A percentile compares a stretch with the other conserved stretches of the same genome.
Evolutionary conservation across 2,888 invertebrate species (phyloP).

Genomic region (Toxonevra muliebris): DNA sequence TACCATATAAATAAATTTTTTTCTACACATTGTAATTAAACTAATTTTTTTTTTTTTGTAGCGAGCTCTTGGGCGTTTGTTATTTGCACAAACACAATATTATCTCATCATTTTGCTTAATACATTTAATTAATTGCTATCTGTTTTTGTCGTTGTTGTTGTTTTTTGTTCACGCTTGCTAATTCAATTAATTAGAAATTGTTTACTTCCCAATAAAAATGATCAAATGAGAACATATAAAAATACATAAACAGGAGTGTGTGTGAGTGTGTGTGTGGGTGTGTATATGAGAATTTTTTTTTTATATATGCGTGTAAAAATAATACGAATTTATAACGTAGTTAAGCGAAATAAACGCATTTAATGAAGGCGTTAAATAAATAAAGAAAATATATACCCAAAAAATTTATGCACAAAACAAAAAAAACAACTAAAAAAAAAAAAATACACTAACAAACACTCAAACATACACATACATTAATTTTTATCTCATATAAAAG

Average conservation of each 20-base stretch:
- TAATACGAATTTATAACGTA: conserved; percentile 1
- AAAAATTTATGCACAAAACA: too few relatives aligned
- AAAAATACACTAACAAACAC: too few relatives aligned
- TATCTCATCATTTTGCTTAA: neutral
- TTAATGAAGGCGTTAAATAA: conserved; percentile 5
- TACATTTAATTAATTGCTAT: neutral
- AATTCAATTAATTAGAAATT: conserved; percentile 30
- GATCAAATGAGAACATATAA: conserved; percentile 12
- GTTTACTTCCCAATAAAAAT: conserved; percentile 26
- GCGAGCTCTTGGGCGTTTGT: too few relatives aligned
- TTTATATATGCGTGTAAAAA: neutral
- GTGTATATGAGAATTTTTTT: neutral
- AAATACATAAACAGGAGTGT: neutral
- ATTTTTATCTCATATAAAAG: too few relatives aligned
- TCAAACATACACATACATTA: too few relatives aligned
- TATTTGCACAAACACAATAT: too few relatives aligned
- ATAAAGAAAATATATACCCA: neutral
- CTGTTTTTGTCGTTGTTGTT: conserved; percentile 1
- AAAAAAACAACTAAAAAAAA: too few relatives aligned
- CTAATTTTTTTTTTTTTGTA: too few relatives aligned
- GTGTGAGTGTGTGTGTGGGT: conserved; percentile 14
- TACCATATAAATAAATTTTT: too few relatives aligned
- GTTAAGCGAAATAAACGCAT: conserved; percentile 1
- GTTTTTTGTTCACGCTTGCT: conserved; percentile 9
- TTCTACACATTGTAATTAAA: too few relatives aligned